A percentile compares a stretch with the other conserved stretches of the same genome.
Conservation (phyloP, 2,113 vertebrate genomes). For the Hypocryptadius cinnamomeus region DNA sequence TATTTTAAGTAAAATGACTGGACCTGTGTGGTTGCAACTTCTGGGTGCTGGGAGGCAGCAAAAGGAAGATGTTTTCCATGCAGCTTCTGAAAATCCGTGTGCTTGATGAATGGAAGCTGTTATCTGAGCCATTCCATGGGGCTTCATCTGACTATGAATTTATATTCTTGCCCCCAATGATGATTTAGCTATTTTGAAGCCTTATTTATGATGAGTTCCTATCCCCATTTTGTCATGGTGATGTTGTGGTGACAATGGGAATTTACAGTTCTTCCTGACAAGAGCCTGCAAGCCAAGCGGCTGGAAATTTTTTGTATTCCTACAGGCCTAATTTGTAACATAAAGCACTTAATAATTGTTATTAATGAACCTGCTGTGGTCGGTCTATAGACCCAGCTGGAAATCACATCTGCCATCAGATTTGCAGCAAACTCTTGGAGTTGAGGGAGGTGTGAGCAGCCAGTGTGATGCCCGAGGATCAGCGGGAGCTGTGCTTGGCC, state of each 20-base stretch:
- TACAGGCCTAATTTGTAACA: constrained; percentile 72
- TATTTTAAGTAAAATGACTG: not conserved
- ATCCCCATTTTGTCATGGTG: constrained; percentile 25
- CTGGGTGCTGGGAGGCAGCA: not conserved
- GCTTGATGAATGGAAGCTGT: not conserved
- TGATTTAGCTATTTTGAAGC: constrained; percentile 66
- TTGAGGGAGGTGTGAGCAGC: constrained; percentile 17
- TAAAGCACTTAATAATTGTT: constrained; percentile 79
- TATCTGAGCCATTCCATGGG: not conserved
- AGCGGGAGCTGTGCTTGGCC: fast-evolving
- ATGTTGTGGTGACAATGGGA: constrained; percentile 64
- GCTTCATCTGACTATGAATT: constrained; percentile 37
- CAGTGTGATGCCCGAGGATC: not conserved
- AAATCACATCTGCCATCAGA: constrained; percentile 70
- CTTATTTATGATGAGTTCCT: constrained; percentile 63
- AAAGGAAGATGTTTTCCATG: not conserved
- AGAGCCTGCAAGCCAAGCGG: constrained; percentile 57
- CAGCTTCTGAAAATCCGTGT: not conserved
- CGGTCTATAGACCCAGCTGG: constrained; percentile 73
- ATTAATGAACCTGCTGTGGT: constrained; percentile 74
- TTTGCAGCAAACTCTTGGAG: not conserved
- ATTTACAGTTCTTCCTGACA: constrained; percentile 64
- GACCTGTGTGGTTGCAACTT: fast-evolving
- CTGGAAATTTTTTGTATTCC: constrained; percentile 67
- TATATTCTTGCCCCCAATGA: constrained; percentile 20